Percentiles rank a stretch among this genome's conserved stretches.
phyloP scores from a whole-genome alignment of 2,113 vertebrate genomes.

The Uria lomvia region DNA sequence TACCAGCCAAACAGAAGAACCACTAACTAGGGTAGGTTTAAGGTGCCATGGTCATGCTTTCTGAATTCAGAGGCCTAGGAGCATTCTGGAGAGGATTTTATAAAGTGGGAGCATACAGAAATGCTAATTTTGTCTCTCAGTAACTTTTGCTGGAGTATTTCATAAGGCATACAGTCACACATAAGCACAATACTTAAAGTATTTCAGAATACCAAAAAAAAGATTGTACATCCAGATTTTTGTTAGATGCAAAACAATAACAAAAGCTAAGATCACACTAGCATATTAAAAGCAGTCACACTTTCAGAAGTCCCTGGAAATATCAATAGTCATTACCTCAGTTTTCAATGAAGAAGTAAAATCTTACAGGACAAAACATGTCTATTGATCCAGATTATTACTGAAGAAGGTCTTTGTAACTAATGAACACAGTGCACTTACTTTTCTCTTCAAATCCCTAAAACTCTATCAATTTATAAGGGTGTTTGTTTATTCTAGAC shows the following conservation, averaged over 20 bases:
- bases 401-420: not conserved
- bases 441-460: not conserved
- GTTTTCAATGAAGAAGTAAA: not conserved
- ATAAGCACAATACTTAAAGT: not conserved
- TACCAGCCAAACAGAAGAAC: not conserved
- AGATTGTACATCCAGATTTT: not conserved
- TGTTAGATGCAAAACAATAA: not conserved
- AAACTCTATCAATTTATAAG: not conserved
- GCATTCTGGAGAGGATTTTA: not conserved
- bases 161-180: not conserved
- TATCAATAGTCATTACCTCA: not conserved
- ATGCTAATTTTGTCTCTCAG: not conserved
- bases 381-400: not conserved
- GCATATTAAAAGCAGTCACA: not conserved
- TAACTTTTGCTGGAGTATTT: not conserved
- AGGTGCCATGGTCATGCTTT: rapidly evolving
- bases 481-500: not conserved
- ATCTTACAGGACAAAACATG: not conserved
- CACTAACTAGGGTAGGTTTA: not conserved
- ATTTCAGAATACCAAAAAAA: not conserved
- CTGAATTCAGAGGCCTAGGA: not conserved
- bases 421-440: not conserved
- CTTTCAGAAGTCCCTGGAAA: not conserved
- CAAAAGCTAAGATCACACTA: not conserved
- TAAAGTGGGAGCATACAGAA: not conserved